Percentiles rank a stretch among this genome's conserved stretches.
Evolutionary conservation across 2,113 vertebrate species (phyloP).

Genomic region (Anolis carolinensis): DNA sequence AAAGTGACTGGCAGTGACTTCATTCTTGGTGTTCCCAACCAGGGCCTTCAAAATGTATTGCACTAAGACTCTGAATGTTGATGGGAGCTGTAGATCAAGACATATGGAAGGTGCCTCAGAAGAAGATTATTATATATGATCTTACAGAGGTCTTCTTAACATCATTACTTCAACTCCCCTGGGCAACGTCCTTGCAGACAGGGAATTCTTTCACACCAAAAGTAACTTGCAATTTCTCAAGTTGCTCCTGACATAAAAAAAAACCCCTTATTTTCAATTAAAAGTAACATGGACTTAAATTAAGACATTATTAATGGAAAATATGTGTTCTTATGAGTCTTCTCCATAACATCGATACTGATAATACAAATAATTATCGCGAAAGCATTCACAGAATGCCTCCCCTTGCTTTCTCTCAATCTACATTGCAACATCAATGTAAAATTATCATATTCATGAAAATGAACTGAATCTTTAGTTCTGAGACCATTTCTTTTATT

Average conservation of each 20-base stretch:
- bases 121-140: neutral
- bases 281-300: neutral
- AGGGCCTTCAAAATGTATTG: neutral
- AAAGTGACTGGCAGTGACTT: neutral
- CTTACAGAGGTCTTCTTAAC: neutral
- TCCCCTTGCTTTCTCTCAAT: neutral
- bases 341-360: neutral
- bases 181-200: too few species aligned
- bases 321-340: too few species aligned
- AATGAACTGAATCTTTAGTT: neutral
- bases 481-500: neutral
- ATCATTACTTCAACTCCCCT: too few species aligned
- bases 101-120: neutral
- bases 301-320: neutral
- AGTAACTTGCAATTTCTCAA: too few species aligned
- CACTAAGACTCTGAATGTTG: neutral
- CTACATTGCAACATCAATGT: accelerated
- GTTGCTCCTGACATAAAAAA: too few species aligned
- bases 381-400: neutral
- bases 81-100: neutral
- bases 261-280: neutral
- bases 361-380: neutral
- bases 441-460: neutral
- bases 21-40: neutral
- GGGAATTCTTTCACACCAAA: too few species aligned